A percentile compares a stretch with the other conserved stretches of the same genome.
Evolutionary conservation across 2,113 vertebrate genomes (phyloP).

Genomic region (Natator depressus): DNA sequence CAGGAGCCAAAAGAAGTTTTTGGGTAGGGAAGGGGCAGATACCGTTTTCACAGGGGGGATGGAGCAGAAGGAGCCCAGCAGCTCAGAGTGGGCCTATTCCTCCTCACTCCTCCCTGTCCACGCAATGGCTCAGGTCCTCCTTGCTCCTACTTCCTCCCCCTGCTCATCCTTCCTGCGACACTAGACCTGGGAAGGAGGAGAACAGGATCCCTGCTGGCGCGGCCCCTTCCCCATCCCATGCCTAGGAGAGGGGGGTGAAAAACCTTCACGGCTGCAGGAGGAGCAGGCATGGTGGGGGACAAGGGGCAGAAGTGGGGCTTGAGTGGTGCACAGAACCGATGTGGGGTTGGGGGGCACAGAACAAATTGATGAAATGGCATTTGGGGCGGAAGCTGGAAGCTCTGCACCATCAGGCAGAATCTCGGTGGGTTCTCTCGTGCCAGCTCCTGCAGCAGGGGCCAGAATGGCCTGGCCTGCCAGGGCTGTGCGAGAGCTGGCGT

Average conservation of each 20-base stretch:
- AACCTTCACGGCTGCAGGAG: neutral
- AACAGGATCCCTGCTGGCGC: neutral
- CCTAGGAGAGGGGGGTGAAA: too few relatives aligned
- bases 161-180: neutral
- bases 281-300: neutral
- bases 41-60: too few relatives aligned
- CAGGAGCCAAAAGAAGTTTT: too few relatives aligned
- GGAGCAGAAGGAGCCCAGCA: too few relatives aligned
- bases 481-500: too few relatives aligned
- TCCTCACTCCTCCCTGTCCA: too few relatives aligned
- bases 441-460: too few relatives aligned
- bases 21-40: too few relatives aligned
- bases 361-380: neutral
- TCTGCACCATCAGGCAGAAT: neutral
- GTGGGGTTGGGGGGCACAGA: neutral
- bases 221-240: neutral
- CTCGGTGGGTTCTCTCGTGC: neutral
- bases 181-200: neutral
- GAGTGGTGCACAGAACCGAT: neutral
- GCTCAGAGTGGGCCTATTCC: too few relatives aligned
- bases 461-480: too few relatives aligned
- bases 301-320: neutral
- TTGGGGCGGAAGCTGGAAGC: neutral
- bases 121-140: too few relatives aligned
- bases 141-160: too few relatives aligned